Conservation (phyloP, 2,797 vertebrate species). For the Mormyrus hasselquistii region DNA sequence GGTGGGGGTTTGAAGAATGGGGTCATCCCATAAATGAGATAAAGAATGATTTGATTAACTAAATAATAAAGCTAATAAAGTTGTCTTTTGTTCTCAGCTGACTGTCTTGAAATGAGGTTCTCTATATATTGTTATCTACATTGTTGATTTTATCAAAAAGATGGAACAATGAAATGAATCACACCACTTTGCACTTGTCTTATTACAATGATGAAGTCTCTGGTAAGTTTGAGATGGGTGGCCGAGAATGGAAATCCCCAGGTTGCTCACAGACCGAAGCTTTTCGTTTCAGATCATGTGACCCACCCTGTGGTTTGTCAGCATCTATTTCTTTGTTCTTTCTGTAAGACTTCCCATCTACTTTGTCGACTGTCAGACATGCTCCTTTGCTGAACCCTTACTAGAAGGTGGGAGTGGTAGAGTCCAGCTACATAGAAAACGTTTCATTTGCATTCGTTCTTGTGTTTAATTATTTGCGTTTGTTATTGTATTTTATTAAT, state of each 20-base stretch:
- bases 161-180: background rate
- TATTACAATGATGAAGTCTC: background rate
- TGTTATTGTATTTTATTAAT: background rate
- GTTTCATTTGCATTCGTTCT: background rate
- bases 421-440: background rate
- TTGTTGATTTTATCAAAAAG: background rate
- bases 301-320: slow-evolving; percentile 56
- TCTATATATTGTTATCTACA: background rate
- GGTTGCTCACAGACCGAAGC: slow-evolving; percentile 31
- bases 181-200: background rate
- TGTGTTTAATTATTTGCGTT: background rate
- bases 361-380: slow-evolving; percentile 37
- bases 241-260: slow-evolving; percentile 43
- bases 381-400: slow-evolving; percentile 6
- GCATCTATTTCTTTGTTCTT: slow-evolving; percentile 46
- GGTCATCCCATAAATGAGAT: background rate
- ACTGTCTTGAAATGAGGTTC: background rate
- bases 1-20: background rate
- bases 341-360: slow-evolving; percentile 66
- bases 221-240: slow-evolving; percentile 28
- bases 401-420: background rate
- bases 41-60: background rate
- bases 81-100: background rate
- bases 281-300: slow-evolving; percentile 62
- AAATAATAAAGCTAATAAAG: background rate